Conservation (phyloP, 2,888 invertebrate genomes). For the Antheraea assamensis region DNA sequence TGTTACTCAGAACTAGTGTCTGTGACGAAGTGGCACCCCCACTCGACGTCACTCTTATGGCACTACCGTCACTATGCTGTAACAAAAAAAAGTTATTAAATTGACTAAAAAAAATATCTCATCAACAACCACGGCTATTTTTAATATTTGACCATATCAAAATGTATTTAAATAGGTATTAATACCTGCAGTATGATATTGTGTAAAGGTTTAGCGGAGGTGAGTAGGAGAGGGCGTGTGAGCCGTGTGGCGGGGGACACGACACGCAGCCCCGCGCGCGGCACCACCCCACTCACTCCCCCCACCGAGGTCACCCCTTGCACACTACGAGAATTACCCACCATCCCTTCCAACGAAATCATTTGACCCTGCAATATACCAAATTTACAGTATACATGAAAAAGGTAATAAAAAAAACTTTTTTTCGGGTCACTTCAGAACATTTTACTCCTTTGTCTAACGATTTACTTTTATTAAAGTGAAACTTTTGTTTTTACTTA, state of each 20-base stretch:
- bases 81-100: constrained; percentile 29
- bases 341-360: constrained; percentile 64
- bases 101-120: too few species aligned
- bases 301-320: constrained; percentile 46
- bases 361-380: constrained; percentile 60
- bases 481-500: too few species aligned
- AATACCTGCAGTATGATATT: constrained; percentile 70
- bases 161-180: background rate
- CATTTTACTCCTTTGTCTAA: too few species aligned
- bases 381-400: too few species aligned
- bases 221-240: constrained; percentile 62
- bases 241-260: constrained; percentile 54
- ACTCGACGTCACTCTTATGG: constrained; percentile 65
- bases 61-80: constrained; percentile 68
- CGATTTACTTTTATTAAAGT: too few species aligned
- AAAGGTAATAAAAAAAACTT: too few species aligned
- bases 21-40: constrained; percentile 63
- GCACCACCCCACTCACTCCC: constrained; percentile 61
- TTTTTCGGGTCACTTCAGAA: too few species aligned
- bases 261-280: constrained; percentile 47
- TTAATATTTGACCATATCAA: too few species aligned
- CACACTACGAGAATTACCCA: constrained; percentile 41
- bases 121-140: too few species aligned
- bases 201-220: constrained; percentile 65
- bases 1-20: constrained; percentile 74